Conservation (phyloP, 1,140 invertebrate genomes). For the Dufourea novaeangliae region DNA sequence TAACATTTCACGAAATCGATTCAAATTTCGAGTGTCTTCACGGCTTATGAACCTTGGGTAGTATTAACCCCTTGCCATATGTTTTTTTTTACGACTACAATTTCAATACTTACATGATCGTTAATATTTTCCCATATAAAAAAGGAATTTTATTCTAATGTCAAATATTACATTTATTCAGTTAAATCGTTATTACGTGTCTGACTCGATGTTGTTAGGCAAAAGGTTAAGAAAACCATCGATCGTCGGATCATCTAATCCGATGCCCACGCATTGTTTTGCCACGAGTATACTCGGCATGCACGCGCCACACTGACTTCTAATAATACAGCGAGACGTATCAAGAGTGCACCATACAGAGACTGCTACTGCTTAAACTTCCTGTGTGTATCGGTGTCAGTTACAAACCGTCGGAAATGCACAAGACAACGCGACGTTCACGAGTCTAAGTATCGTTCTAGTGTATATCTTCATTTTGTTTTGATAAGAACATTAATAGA, state of each 20-base stretch:
- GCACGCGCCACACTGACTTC: conserved; percentile 34
- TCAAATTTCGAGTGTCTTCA: too few species aligned
- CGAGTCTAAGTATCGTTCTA: conserved; percentile 9
- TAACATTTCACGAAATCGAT: too few species aligned
- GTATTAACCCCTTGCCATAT: too few species aligned
- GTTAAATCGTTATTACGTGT: too few species aligned
- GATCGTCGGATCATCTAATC: background rate
- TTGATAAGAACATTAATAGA: background rate
- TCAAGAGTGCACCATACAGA: conserved; percentile 27
- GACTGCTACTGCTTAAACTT: conserved; percentile 26
- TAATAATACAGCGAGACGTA: conserved; percentile 57
- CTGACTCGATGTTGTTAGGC: too few species aligned
- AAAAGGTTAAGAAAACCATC: too few species aligned
- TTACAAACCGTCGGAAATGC: conserved; percentile 33
- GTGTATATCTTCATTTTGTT: background rate
- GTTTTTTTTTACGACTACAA: too few species aligned
- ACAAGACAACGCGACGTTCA: background rate
- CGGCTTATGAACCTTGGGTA: too few species aligned
- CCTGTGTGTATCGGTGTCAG: conserved; percentile 32
- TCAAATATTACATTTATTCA: too few species aligned
- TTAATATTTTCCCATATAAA: too few species aligned
- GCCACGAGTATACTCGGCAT: conserved; percentile 10
- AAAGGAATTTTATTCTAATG: too few species aligned
- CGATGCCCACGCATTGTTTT: conserved; percentile 1
- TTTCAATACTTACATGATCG: too few species aligned